phyloP scores from a whole-genome alignment of 2,797 vertebrate species.

The Epinephelus malabaricus region DNA sequence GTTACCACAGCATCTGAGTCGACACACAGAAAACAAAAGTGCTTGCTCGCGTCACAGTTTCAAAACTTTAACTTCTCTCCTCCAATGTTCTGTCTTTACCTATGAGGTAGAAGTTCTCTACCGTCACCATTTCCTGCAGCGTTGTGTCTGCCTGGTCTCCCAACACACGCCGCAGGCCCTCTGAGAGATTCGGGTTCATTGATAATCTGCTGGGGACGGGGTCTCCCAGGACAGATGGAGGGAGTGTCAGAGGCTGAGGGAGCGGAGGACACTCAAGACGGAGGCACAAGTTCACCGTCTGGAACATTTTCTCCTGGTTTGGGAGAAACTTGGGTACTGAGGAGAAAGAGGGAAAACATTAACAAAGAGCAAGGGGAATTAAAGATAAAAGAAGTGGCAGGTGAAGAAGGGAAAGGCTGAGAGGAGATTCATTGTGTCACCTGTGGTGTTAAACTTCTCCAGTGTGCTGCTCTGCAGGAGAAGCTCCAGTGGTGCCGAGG shows the following conservation, averaged over 20 bases:
- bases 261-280: slow-evolving; percentile 85
- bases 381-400: background rate
- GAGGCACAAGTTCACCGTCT: slow-evolving; percentile 85
- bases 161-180: slow-evolving; percentile 35
- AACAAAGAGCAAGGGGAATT: background rate
- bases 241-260: slow-evolving; percentile 46
- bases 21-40: slow-evolving; percentile 20
- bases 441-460: slow-evolving; percentile 75
- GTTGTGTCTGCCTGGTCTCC: background rate
- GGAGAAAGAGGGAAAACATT: slow-evolving; percentile 11
- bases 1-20: slow-evolving; percentile 75
- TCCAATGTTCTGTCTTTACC: slow-evolving; percentile 53
- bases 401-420: too few relatives aligned
- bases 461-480: slow-evolving; percentile 84
- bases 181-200: background rate
- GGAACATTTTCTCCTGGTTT: slow-evolving; percentile 80
- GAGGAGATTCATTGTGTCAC: slow-evolving; percentile 63
- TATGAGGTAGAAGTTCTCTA: slow-evolving; percentile 67
- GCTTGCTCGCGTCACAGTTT: background rate
- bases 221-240: slow-evolving; percentile 41
- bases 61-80: background rate
- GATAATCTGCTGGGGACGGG: slow-evolving; percentile 16
- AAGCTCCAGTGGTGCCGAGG: slow-evolving; percentile 82
- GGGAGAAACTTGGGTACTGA: slow-evolving; percentile 68
- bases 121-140: slow-evolving; percentile 63